A percentile compares a stretch with the other conserved stretches of the same genome.
phyloP scores from a whole-genome alignment of 2,113 vertebrate genomes.

The Myrmophylax atrothorax region DNA sequence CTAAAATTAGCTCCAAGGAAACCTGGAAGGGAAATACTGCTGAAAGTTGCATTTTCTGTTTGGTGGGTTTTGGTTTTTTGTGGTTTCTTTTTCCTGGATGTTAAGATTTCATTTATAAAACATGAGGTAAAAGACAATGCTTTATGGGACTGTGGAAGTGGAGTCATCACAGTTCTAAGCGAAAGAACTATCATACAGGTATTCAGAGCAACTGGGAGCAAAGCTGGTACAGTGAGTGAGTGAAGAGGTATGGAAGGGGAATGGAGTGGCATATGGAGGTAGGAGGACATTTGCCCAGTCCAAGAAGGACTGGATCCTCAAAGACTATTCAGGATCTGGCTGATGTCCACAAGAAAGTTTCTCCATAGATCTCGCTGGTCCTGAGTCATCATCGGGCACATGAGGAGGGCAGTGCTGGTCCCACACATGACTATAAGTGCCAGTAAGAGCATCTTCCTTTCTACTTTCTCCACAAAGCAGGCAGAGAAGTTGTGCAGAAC shows the following conservation, averaged over 20 bases:
- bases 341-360: not conserved
- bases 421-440: not conserved
- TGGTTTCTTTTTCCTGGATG: not conserved
- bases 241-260: not conserved
- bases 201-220: not conserved
- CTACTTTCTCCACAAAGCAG: not conserved
- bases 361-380: not conserved
- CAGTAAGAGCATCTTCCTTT: not conserved
- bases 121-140: not conserved
- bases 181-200: not conserved
- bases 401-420: not conserved
- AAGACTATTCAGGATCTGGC: not conserved
- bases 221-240: not conserved
- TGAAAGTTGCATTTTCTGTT: not conserved
- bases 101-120: not conserved
- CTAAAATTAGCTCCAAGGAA: conserved; percentile 2
- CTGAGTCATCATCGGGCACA: not conserved
- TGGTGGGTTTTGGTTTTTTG: too few relatives aligned
- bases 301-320: not conserved
- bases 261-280: not conserved
- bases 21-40: not conserved
- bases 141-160: not conserved
- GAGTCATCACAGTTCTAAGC: not conserved
- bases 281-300: not conserved
- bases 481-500: not conserved